Evolutionary conservation across 2,113 vertebrate species (phyloP).

Genomic region (Pseudorectes ferrugineus): DNA sequence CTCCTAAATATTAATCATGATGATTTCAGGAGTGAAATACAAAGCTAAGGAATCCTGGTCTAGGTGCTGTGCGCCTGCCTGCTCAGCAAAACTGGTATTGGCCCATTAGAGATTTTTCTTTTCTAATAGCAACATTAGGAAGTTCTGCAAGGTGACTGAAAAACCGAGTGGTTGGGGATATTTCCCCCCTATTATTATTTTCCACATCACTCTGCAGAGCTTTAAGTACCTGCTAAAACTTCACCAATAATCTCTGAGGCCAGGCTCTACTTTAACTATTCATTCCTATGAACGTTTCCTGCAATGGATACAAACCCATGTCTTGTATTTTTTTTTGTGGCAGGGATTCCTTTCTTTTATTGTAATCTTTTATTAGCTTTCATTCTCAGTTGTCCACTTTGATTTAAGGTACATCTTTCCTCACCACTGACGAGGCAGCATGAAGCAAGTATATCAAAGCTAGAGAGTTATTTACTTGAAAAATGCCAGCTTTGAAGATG

Average conservation of each 20-base stretch:
- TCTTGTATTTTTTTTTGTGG: background rate
- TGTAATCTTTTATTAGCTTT: slow-evolving; percentile 44
- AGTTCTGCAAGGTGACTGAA: background rate
- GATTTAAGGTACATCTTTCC: slow-evolving; percentile 37
- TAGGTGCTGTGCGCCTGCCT: background rate
- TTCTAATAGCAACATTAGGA: background rate
- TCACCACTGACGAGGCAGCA: slow-evolving; percentile 27
- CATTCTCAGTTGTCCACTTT: slow-evolving; percentile 47
- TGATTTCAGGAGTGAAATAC: background rate
- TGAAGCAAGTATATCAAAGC: slow-evolving; percentile 41
- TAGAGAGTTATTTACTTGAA: slow-evolving; percentile 55
- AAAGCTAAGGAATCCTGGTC: background rate
- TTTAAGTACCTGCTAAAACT: background rate
- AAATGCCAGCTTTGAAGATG: slow-evolving; percentile 37
- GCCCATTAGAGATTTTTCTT: background rate
- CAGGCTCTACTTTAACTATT: background rate
- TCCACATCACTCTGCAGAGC: background rate
- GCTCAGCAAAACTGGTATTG: background rate
- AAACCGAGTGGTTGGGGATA: background rate
- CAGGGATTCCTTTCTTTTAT: slow-evolving; percentile 1
- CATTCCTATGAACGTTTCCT: background rate
- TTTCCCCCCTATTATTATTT: background rate
- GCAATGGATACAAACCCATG: background rate
- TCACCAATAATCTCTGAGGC: background rate
- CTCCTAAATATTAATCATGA: background rate